phyloP scores from a whole-genome alignment of 2,113 vertebrate genomes.

The Australoheros scitulus region DNA sequence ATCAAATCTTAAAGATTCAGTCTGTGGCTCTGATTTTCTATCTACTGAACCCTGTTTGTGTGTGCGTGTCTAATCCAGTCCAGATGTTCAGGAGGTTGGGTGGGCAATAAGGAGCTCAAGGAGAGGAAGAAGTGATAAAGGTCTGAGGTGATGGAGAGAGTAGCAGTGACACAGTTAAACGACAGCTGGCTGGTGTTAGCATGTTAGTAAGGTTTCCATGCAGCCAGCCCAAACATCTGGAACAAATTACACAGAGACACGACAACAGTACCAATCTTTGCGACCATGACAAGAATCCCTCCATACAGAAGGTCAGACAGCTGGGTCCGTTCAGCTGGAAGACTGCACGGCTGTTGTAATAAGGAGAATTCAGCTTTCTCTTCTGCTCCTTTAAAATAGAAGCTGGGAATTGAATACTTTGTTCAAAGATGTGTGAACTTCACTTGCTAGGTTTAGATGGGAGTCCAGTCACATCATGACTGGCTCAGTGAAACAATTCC shows the following conservation, averaged over 20 bases:
- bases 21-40: background rate
- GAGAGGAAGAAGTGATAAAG: background rate
- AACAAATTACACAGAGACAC: slow-evolving; percentile 46
- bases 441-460: background rate
- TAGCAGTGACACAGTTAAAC: slow-evolving; percentile 25
- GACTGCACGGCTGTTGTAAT: background rate
- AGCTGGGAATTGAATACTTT: background rate
- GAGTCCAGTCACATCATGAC: background rate
- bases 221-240: slow-evolving; percentile 48
- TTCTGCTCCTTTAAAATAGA: background rate
- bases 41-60: background rate
- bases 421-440: background rate
- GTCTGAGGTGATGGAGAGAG: slow-evolving; percentile 24
- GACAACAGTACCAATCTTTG: background rate
- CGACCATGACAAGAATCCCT: background rate
- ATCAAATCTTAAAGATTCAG: background rate
- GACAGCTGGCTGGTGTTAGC: background rate
- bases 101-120: background rate
- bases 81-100: background rate
- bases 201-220: slow-evolving; percentile 24
- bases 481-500: fast-evolving
- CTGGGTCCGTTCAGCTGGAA: background rate
- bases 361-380: background rate
- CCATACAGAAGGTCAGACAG: background rate
- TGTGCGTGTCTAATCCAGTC: slow-evolving; percentile 26